These are phyloP conservation scores for Oreocharis arfaki DNA, from an alignment of 2,113 vertebrate species.

Conservation along the genomic window DNA sequence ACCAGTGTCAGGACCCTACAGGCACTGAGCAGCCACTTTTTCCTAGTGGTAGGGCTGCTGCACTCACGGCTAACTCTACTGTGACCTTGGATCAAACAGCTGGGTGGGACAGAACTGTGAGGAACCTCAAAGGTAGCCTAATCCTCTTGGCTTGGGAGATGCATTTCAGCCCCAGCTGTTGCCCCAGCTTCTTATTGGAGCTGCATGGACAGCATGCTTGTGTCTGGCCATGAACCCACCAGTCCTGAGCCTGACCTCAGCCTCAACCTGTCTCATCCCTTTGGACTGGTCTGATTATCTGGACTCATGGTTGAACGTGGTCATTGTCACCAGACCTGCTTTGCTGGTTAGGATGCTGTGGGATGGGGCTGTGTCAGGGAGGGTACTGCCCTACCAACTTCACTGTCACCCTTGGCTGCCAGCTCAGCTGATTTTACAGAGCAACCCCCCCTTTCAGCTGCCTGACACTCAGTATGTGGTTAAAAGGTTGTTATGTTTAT, in stretches of 20 bases:
- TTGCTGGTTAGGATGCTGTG: background rate
- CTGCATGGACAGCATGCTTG: background rate
- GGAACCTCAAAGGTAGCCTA: background rate
- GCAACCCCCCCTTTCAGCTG: background rate
- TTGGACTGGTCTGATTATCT: background rate
- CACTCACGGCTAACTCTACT: background rate
- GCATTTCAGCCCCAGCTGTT: background rate
- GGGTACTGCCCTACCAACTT: background rate
- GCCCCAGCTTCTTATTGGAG: background rate
- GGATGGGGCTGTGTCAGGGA: rapidly evolving
- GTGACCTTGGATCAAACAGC: background rate
- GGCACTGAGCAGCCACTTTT: background rate
- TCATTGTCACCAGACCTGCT: background rate
- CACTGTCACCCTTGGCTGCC: background rate
- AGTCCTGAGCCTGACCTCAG: background rate
- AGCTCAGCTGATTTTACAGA: background rate
- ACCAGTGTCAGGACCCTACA: background rate
- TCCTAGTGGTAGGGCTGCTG: background rate
- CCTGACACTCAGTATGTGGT: background rate
- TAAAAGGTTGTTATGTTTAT: background rate
- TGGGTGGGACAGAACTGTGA: background rate
- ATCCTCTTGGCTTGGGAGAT: background rate
- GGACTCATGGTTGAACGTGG: background rate
- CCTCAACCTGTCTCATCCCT: background rate
- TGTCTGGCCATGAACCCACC: background rate